Conservation (phyloP, 2,113 vertebrate genomes). For the Telmatochromis brachygnathus region DNA sequence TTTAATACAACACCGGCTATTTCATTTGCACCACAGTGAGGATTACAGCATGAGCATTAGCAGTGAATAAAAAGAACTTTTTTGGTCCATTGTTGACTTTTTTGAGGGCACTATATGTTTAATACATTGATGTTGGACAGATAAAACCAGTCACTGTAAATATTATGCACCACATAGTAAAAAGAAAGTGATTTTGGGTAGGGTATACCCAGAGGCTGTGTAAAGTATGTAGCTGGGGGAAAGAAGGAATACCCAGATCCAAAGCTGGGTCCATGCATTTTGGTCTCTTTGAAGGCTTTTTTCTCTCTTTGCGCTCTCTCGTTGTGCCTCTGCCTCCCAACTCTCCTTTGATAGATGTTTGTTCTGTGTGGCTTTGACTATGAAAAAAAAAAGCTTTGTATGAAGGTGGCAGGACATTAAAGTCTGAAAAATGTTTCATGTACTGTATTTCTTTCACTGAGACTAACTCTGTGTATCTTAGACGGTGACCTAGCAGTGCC, state of each 20-base stretch:
- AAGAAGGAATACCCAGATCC: slow-evolving; percentile 4
- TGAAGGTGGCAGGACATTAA: slow-evolving; percentile 10
- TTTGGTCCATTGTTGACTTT: background rate
- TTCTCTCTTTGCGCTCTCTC: background rate
- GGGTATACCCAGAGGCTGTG: background rate
- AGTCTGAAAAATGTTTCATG: background rate
- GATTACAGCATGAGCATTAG: background rate
- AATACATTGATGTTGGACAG: background rate
- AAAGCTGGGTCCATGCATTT: background rate
- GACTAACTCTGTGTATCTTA: background rate
- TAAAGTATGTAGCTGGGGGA: background rate
- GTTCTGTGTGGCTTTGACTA: slow-evolving; percentile 20
- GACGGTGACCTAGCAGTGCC: slow-evolving; percentile 9
- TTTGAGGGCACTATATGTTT: background rate
- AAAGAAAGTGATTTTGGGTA: background rate
- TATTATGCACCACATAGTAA: background rate
- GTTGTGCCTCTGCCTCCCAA: background rate
- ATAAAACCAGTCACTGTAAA: background rate
- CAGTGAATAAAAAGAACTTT: background rate
- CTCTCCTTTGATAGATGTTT: slow-evolving; percentile 47
- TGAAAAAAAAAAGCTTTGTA: background rate
- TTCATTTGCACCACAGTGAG: background rate
- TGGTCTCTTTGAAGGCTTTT: background rate
- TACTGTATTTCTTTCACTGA: background rate
- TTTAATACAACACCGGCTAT: background rate